Conservation (phyloP, 2,113 vertebrate species). For the Indri indri region DNA sequence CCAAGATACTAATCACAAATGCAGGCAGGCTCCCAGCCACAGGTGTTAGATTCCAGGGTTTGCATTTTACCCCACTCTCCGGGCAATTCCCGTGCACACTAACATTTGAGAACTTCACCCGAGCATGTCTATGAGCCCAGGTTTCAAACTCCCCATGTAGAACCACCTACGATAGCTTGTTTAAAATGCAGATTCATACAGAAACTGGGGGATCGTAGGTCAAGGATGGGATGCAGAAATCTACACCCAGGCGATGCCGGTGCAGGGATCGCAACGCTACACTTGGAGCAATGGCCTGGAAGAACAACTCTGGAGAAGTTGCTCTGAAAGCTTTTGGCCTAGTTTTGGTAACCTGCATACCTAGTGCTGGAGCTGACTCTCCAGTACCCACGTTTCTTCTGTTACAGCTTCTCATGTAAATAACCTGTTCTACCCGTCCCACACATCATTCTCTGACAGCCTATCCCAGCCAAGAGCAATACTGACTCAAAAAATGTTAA, state of each 20-base stretch:
- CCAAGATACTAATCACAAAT: not conserved
- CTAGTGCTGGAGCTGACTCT: not conserved
- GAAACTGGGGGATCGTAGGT: not conserved
- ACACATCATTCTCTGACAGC: not conserved
- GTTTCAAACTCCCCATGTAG: not conserved
- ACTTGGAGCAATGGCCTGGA: not conserved
- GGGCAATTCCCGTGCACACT: not conserved
- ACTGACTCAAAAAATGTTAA: not conserved
- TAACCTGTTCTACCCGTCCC: not conserved
- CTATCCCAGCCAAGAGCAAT: not conserved
- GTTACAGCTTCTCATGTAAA: not conserved
- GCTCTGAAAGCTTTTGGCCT: not conserved
- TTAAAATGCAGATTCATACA: not conserved
- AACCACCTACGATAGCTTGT: not conserved
- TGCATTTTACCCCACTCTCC: not conserved
- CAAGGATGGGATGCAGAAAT: not conserved
- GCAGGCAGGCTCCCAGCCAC: not conserved
- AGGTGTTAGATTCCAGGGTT: not conserved
- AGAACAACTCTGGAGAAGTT: not conserved
- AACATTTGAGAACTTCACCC: not conserved
- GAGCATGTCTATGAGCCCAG: not conserved
- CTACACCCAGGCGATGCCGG: not conserved
- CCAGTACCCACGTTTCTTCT: not conserved
- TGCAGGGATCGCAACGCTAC: too few relatives aligned
- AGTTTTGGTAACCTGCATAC: not conserved